Percentiles rank a stretch among this genome's conserved stretches.
Conservation (phyloP, 2,888 invertebrate genomes). For the Phaedon cochleariae region DNA sequence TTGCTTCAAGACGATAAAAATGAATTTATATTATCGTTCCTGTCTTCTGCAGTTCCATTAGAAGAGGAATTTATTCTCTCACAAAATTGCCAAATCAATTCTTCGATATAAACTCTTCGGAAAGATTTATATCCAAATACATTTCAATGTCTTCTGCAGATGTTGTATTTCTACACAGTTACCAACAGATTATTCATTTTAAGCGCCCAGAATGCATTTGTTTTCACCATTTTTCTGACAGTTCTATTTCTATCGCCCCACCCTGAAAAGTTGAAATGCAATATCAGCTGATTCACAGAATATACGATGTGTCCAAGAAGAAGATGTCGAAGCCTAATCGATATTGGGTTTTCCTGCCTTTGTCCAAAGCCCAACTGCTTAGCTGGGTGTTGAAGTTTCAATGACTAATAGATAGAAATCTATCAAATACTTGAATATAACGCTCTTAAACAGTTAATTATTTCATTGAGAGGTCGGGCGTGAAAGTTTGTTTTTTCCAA, state of each 20-base stretch:
- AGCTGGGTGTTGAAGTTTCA: too few relatives aligned
- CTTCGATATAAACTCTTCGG: neutral
- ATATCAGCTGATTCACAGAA: too few relatives aligned
- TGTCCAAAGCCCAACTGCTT: too few relatives aligned
- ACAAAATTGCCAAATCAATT: neutral
- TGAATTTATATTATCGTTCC: neutral
- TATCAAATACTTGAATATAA: too few relatives aligned
- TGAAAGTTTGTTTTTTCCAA: too few relatives aligned
- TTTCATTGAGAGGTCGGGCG: too few relatives aligned
- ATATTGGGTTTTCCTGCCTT: too few relatives aligned
- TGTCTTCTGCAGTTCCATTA: neutral
- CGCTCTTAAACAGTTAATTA: too few relatives aligned
- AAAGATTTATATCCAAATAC: neutral
- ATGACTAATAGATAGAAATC: too few relatives aligned
- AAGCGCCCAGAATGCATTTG: neutral
- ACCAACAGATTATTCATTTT: neutral
- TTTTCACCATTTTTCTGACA: neutral
- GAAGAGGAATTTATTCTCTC: neutral
- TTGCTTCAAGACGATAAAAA: neutral
- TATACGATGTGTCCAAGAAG: too few relatives aligned
- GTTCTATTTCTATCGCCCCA: neutral
- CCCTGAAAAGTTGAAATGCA: neutral
- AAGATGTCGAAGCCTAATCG: too few relatives aligned
- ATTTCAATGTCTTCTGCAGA: neutral
- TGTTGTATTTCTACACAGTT: neutral